Base-by-base conservation (phyloP, 1,140 invertebrate species). In the Drosophila punjabiensis region DNA sequence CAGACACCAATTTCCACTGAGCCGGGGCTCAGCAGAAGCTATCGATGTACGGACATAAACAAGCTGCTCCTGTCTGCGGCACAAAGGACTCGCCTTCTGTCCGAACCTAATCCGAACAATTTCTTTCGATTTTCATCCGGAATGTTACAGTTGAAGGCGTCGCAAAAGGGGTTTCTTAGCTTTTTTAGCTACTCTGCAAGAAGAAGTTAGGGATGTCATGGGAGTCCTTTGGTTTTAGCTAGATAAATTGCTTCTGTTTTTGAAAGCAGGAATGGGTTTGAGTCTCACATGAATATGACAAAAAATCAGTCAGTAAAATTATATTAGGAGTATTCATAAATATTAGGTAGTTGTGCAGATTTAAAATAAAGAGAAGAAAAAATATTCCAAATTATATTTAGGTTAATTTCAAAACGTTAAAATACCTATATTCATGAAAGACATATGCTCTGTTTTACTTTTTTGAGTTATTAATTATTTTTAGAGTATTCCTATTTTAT, bases 91-190 rank as follows among this genome's bases (percentile, higher is more conserved):
- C 52, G 69, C 33, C 60, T 63, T 43, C 70, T 53, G 62, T 71
- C 66, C 68, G 39, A 37, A 47, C 18, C 50, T 88, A 81, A 88
- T 69, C 64, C 86, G 62, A 79, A 90, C 86, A 82, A 76, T 77
- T 80, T 77, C 65, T 50, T 88, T 59, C 55, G 83, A 68, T 78
- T 78, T 81, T 81, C 50, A 64, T 65, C 41, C 69, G 37, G 66
- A 56, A 75, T 60, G 70, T 74, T 62, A 64, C 64, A 80, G 52
- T 80, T 61, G 58, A 76, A 68, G 45, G 70, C 47, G 58, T 71
- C 59, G 71, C 37, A 5, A 53, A 58, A 81, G 18, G 43, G 58
- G 58, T 43, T 47, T 24, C 35, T 52, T 18, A 32, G 53, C 64
- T 79, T 45, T 10, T 16, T 18, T 37, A 61, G 24, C 10, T 32